phyloP scores from a whole-genome alignment of 2,888 invertebrate genomes.

The Gastracanthus pulcherrimus region DNA sequence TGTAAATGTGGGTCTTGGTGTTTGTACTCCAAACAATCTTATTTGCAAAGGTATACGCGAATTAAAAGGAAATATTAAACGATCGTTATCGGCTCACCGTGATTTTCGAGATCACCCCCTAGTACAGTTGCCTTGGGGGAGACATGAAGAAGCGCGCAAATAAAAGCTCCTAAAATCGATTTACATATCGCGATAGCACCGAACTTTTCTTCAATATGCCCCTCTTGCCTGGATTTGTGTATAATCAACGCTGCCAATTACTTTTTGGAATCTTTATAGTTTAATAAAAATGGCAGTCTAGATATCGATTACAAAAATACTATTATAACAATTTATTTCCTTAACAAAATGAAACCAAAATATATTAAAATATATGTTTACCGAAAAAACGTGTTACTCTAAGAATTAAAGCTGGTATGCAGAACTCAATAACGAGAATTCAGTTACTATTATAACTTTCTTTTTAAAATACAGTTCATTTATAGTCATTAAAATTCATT shows the following conservation, averaged over 20 bases:
- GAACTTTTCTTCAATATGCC: neutral
- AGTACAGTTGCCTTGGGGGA: neutral
- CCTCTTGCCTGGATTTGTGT: too few relatives aligned
- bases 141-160: slow-evolving; percentile 8
- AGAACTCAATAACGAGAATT: too few relatives aligned
- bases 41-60: neutral
- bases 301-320: too few relatives aligned
- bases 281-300: too few relatives aligned
- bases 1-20: neutral
- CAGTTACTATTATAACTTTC: too few relatives aligned
- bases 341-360: too few relatives aligned
- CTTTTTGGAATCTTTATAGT: too few relatives aligned
- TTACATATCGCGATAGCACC: slow-evolving; percentile 14
- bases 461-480: too few relatives aligned
- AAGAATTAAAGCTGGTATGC: too few relatives aligned
- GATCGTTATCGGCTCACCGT: neutral
- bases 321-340: too few relatives aligned
- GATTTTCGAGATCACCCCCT: neutral
- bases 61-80: slow-evolving; percentile 14
- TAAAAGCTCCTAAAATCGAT: slow-evolving; percentile 19
- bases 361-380: too few relatives aligned
- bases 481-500: neutral
- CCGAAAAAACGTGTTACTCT: too few relatives aligned
- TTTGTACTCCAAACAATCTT: neutral
- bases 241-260: slow-evolving; percentile 16